Evolutionary conservation across 2,797 vertebrate species (phyloP), one percentile per base, ranked within the genome.

Genomic region (Micromesistius poutassou): DNA sequence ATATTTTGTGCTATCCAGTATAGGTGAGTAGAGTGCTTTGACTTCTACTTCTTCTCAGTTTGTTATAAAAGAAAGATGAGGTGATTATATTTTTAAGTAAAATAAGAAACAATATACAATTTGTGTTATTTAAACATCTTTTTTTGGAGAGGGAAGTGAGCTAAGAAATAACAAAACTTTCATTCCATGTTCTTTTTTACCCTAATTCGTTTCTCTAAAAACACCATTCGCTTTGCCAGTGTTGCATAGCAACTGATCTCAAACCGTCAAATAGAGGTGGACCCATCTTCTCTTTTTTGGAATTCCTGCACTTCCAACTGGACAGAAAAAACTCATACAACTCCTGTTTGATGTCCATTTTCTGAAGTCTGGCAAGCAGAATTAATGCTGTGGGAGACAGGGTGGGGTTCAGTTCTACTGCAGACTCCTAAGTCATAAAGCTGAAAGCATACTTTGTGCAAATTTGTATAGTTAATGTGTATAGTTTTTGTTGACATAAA

Each of bases 191-290:
- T 42, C 13, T 12, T 22, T 5, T 19, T 22, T 19, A 19, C 46
- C 19, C 16, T 22, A 19, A 55, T 22, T 55, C 46, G 4, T 1
- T 55, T 55, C 46, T 1, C 46, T 50, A 50, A 19, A 55, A 55
- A 55, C 46, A 42, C 10, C 12, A 42, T 42, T 42, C 14, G 40
- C 19, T 55, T 55, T 55, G 46, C 46, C 46, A 22, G 46, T 22
- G 90, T 91, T 91, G 90, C 89, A 83, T 90, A 89, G 90, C 90
- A 91, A 90, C 89, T 68, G 16, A 55, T 70, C 83, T 70, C 75
- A 79, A 87, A 85, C 16, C 19, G 16, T 62, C 42, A 77, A 77
- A 82, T 85, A 84, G 8, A 40, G 86, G 82, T 81, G 87, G 90
- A 90, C 86, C 89, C 33, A 76, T 76, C 81, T 72, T 75, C 76